These are phyloP conservation scores for Scomberomorus guttatus DNA, from an alignment of 2,797 vertebrate species.

Conservation along the genomic window DNA sequence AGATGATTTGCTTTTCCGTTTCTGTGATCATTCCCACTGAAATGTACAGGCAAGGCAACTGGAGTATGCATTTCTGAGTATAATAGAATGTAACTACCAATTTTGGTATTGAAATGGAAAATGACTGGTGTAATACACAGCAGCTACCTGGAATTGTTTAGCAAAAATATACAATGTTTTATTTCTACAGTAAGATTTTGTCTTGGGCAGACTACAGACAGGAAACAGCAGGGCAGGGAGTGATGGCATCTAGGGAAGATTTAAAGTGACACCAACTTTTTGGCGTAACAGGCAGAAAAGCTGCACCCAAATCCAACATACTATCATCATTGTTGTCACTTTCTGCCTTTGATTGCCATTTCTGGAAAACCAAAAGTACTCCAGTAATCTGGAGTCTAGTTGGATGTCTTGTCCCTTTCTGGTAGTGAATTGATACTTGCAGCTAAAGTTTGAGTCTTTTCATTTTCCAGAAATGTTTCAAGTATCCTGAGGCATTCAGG, in stretches of 20 bases:
- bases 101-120: not conserved
- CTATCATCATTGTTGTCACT: too few species aligned
- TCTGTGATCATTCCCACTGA: not conserved
- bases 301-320: not conserved
- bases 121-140: not conserved
- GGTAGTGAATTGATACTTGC: not conserved
- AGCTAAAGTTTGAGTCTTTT: not conserved
- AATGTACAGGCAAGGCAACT: not conserved
- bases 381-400: not conserved
- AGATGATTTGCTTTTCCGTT: not conserved
- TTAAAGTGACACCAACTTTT: too few species aligned
- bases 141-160: too few species aligned
- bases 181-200: not conserved
- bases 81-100: not conserved
- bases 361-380: not conserved
- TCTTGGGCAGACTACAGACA: not conserved
- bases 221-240: not conserved
- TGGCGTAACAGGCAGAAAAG: not conserved
- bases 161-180: too few species aligned
- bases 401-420: not conserved
- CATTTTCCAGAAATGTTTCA: not conserved
- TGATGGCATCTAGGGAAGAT: not conserved
- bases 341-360: conserved; percentile 7
- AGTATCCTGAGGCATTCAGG: not conserved
- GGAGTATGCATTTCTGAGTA: not conserved